A percentile compares a stretch with the other conserved stretches of the same genome.
Evolutionary conservation across 2,888 invertebrate species (phyloP).

Genomic region (Metallyticus violacea): DNA sequence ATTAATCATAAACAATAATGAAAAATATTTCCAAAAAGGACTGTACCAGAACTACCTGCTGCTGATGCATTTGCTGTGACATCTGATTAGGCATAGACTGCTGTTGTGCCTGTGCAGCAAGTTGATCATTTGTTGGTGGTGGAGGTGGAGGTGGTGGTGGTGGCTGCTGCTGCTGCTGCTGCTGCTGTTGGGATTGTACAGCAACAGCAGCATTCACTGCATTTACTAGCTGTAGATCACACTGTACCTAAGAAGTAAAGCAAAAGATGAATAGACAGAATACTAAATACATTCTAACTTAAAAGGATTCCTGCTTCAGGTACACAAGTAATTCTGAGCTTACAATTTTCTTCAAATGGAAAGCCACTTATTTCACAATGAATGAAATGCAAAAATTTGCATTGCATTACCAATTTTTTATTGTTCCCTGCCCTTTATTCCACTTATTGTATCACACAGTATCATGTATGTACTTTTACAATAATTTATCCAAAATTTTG

Average conservation of each 20-base stretch:
- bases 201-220: slow-evolving; percentile 39
- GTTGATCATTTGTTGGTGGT: slow-evolving; percentile 36
- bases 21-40: background rate
- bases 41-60: slow-evolving; percentile 51
- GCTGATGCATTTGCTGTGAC: slow-evolving; percentile 41
- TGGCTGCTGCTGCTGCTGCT: slow-evolving; percentile 39
- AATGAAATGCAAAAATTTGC: too few species aligned
- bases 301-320: too few species aligned
- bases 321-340: too few species aligned
- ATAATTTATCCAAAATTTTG: too few species aligned
- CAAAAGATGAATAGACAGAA: too few species aligned
- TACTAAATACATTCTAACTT: too few species aligned
- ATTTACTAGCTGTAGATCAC: slow-evolving; percentile 33
- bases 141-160: slow-evolving; percentile 38
- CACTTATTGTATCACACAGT: too few species aligned
- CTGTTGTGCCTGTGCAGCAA: background rate
- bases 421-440: too few species aligned
- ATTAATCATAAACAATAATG: background rate
- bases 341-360: too few species aligned
- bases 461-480: too few species aligned
- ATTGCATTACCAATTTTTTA: too few species aligned
- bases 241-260: slow-evolving; percentile 24
- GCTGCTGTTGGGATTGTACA: slow-evolving; percentile 41
- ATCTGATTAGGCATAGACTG: slow-evolving; percentile 13
- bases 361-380: too few species aligned